phyloP scores from a whole-genome alignment of 2,113 vertebrate genomes.

The Charadrius vociferus region DNA sequence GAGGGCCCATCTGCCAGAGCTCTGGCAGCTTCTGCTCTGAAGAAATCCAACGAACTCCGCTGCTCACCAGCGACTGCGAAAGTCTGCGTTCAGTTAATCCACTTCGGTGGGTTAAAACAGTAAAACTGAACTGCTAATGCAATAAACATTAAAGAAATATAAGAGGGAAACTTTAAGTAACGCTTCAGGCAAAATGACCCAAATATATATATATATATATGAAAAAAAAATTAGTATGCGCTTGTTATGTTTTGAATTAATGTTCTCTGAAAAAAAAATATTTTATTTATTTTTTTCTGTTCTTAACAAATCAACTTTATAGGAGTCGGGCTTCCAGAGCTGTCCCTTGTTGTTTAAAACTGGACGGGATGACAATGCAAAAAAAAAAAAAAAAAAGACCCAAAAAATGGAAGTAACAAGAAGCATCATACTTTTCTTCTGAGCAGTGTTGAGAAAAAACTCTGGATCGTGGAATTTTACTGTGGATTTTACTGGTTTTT shows the following conservation, averaged over 20 bases:
- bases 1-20: not conserved
- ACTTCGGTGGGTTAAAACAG: not conserved
- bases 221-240: not conserved
- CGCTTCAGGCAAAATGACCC: not conserved
- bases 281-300: not conserved
- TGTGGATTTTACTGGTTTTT: constrained; percentile 32
- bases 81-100: not conserved
- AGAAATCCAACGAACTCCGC: not conserved
- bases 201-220: not conserved
- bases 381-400: not conserved
- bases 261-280: not conserved
- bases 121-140: not conserved
- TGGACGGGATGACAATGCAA: constrained; percentile 34
- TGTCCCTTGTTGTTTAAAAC: constrained; percentile 3
- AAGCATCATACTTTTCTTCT: constrained; percentile 37
- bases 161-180: not conserved
- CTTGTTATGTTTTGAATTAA: constrained; percentile 2
- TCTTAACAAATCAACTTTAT: constrained; percentile 30
- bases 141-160: not conserved
- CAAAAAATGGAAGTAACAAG: not conserved
- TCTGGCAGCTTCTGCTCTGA: not conserved
- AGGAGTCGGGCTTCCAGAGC: constrained; percentile 29
- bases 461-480: constrained; percentile 27
- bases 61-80: not conserved
- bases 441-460: constrained; percentile 26